Evolutionary conservation across 2,113 vertebrate genomes (phyloP).

Genomic region (Muscicapa adusta): DNA sequence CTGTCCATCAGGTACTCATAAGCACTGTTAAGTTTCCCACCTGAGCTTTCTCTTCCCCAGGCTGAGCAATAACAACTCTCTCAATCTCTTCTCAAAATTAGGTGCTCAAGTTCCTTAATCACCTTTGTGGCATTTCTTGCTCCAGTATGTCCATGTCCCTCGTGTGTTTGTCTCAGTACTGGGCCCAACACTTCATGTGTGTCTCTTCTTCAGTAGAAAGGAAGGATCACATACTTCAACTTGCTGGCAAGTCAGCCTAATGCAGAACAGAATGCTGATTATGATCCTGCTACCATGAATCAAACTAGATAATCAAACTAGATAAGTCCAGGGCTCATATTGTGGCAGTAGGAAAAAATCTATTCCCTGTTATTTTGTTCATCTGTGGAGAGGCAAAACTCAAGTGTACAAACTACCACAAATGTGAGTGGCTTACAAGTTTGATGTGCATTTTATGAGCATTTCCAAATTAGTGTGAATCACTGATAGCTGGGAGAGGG

Average conservation of each 20-base stretch:
- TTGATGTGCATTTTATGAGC: background rate
- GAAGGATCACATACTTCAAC: background rate
- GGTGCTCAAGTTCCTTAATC: background rate
- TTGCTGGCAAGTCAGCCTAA: background rate
- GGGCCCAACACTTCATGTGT: fast-evolving
- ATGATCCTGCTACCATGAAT: background rate
- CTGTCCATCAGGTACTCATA: background rate
- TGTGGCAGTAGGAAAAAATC: background rate
- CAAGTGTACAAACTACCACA: background rate
- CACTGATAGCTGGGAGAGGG: background rate
- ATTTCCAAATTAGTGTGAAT: background rate
- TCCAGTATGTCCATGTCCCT: background rate
- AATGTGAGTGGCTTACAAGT: background rate
- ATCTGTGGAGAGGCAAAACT: background rate
- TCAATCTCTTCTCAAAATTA: background rate
- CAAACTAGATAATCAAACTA: background rate
- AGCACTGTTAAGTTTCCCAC: background rate
- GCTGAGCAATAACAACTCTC: background rate
- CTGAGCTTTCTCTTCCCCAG: background rate
- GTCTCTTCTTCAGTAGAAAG: background rate
- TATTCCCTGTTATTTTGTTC: background rate
- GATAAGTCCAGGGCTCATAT: background rate
- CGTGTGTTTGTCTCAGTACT: background rate
- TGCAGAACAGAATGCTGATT: background rate
- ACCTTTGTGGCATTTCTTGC: background rate